phyloP scores from a whole-genome alignment of 2,888 invertebrate species.

The Clistopyga incitator region DNA sequence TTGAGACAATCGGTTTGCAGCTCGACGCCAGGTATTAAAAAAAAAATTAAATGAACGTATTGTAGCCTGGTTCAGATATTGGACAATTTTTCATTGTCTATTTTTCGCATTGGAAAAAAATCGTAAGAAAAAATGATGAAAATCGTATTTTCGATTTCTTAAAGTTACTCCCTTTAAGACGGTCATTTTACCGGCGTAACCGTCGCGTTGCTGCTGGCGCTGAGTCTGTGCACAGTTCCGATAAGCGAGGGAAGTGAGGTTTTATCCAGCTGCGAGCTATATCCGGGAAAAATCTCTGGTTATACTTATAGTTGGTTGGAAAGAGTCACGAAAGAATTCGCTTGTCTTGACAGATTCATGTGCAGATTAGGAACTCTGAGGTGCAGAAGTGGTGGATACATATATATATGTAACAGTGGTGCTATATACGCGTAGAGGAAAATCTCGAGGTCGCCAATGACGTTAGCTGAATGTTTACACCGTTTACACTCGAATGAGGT shows the following conservation, averaged over 20 bases:
- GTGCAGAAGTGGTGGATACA: no score
- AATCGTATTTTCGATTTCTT: no score
- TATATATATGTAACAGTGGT: background rate
- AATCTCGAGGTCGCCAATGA: conserved; percentile 57
- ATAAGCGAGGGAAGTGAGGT: conserved; percentile 10
- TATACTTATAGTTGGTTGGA: background rate
- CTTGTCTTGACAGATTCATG: conserved; percentile 43
- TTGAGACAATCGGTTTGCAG: no score
- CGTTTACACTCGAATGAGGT: conserved; percentile 43
- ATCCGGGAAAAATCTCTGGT: conserved; percentile 33
- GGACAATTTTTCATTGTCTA: no score
- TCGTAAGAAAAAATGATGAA: no score
- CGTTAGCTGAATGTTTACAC: conserved; percentile 57
- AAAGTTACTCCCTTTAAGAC: no score
- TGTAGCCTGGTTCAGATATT: no score
- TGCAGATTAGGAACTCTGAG: conserved; percentile 12
- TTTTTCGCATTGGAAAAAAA: no score
- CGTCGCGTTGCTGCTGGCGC: background rate
- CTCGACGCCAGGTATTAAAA: no score
- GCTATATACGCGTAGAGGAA: conserved; percentile 29
- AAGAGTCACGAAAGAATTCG: conserved; percentile 22
- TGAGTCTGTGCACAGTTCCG: background rate
- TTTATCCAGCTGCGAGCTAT: background rate
- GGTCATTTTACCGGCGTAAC: no score
- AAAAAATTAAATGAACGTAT: no score